phyloP scores from a whole-genome alignment of 2,797 vertebrate species.

The Pogonophryne albipinna region DNA sequence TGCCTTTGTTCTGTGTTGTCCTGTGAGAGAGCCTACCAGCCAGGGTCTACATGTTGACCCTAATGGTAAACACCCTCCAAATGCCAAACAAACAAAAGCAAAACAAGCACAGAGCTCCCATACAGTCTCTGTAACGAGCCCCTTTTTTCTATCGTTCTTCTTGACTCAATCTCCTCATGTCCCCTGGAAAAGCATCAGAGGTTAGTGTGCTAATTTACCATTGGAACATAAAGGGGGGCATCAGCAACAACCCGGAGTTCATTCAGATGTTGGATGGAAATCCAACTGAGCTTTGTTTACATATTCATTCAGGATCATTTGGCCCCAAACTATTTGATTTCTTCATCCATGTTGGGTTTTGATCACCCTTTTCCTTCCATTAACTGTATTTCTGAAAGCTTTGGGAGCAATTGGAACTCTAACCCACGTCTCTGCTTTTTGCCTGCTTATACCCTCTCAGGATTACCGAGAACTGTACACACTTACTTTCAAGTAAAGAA shows the following conservation, averaged over 20 bases:
- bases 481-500: constrained; percentile 30
- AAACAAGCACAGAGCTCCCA: constrained; percentile 56
- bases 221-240: constrained; percentile 58
- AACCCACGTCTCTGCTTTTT: constrained; percentile 39
- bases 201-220: constrained; percentile 60
- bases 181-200: constrained; percentile 52
- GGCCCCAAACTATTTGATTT: constrained; percentile 41
- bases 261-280: constrained; percentile 70
- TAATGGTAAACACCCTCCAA: constrained; percentile 78
- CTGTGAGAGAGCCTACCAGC: constrained; percentile 64
- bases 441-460: constrained; percentile 26
- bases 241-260: constrained; percentile 55
- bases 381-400: constrained; percentile 47
- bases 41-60: constrained; percentile 80
- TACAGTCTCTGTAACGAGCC: constrained; percentile 60
- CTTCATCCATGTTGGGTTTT: constrained; percentile 26
- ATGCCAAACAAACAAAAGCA: constrained; percentile 72
- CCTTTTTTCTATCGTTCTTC: constrained; percentile 35
- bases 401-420: constrained; percentile 46
- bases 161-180: constrained; percentile 34
- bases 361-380: constrained; percentile 42
- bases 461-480: constrained; percentile 11
- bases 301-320: constrained; percentile 61
- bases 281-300: constrained; percentile 64
- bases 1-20: constrained; percentile 69